Evolutionary conservation across 2,113 vertebrate species (phyloP).

Genomic region (Prunella fulvescens): DNA sequence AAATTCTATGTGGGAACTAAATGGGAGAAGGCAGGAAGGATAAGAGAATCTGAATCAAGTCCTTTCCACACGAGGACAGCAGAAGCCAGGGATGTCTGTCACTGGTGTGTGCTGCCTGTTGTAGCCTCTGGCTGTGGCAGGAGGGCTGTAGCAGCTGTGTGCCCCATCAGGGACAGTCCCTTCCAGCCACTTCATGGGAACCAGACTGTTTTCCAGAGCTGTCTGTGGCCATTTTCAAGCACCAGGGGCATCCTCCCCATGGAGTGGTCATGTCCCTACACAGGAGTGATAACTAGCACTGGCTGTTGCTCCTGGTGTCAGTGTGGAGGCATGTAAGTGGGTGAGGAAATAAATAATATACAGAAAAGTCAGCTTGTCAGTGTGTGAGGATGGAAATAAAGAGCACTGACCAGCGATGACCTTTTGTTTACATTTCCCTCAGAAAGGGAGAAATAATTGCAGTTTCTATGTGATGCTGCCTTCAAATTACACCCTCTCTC

Average conservation of each 20-base stretch:
- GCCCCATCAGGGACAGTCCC: background rate
- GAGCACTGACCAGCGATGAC: conserved; percentile 65
- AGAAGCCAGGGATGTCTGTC: background rate
- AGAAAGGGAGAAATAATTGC: conserved; percentile 71
- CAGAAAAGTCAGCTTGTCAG: conserved; percentile 56
- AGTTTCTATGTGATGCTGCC: conserved; percentile 55
- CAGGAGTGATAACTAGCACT: background rate
- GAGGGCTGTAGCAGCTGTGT: background rate
- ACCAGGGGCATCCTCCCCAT: background rate
- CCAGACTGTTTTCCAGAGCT: background rate
- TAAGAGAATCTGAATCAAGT: background rate
- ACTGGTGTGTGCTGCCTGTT: background rate
- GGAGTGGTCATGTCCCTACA: background rate
- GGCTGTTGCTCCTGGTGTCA: background rate
- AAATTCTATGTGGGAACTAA: background rate
- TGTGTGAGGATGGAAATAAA: conserved; percentile 49
- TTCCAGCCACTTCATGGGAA: background rate
- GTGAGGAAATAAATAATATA: conserved; percentile 53
- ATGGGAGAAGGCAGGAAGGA: background rate
- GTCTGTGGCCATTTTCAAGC: background rate
- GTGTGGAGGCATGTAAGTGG: background rate
- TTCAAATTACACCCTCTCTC: conserved; percentile 65
- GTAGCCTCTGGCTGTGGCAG: background rate
- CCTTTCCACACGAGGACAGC: background rate
- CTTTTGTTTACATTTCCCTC: conserved; percentile 74